A percentile compares a stretch with the other conserved stretches of the same genome.
phyloP scores from a whole-genome alignment of 2,888 invertebrate species.

The Brachylomia viminalis region DNA sequence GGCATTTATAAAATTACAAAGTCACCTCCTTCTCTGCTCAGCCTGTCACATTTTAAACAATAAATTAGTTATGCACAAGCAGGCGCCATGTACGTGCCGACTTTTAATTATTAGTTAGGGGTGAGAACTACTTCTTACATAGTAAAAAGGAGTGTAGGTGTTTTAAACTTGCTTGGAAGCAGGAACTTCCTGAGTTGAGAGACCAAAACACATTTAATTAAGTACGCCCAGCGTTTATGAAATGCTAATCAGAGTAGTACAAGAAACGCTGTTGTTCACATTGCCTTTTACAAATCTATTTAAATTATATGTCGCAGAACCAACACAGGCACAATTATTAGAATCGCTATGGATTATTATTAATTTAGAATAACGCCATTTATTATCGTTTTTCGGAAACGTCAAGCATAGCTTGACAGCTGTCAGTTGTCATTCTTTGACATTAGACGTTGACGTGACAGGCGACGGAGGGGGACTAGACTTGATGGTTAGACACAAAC shows the following conservation, averaged over 20 bases:
- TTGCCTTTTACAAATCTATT: too few species aligned
- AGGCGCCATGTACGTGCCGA: conserved; percentile 63
- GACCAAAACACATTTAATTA: conserved; percentile 5
- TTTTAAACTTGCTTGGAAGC: conserved; percentile 1
- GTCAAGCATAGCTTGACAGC: too few species aligned
- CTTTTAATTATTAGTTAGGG: conserved; percentile 68
- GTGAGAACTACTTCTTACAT: conserved; percentile 38
- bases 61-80: conserved; percentile 64
- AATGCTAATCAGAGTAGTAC: background rate
- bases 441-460: too few species aligned
- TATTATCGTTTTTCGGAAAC: too few species aligned
- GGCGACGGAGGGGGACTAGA: too few species aligned
- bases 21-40: background rate
- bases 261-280: background rate
- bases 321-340: too few species aligned
- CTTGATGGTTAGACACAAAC: too few species aligned
- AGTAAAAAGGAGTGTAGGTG: conserved; percentile 6
- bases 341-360: too few species aligned
- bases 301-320: too few species aligned
- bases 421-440: too few species aligned
- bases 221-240: background rate
- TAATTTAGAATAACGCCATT: too few species aligned
- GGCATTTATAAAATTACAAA: conserved; percentile 26
- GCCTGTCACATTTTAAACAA: conserved; percentile 26
- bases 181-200: background rate